Evolutionary conservation across 2,797 vertebrate genomes (phyloP).

Genomic region (Neomorphus geoffroyi): DNA sequence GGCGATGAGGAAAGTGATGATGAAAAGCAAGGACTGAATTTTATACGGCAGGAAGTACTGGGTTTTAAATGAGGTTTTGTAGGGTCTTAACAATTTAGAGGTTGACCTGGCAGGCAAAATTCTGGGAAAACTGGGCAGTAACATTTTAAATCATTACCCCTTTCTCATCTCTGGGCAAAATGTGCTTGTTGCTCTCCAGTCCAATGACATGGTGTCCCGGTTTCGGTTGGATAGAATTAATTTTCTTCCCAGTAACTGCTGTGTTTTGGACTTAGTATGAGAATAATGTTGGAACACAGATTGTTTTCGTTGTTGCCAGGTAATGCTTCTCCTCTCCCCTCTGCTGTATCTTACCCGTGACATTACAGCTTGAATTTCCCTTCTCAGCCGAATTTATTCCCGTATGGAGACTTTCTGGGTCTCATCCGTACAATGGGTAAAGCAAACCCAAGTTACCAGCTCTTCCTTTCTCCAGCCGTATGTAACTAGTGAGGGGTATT

Average conservation of each 20-base stretch:
- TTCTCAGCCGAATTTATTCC: not conserved
- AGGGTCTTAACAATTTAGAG: not conserved
- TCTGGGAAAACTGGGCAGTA: not conserved
- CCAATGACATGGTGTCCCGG: not conserved
- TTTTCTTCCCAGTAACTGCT: too few relatives aligned
- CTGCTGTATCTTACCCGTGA: not conserved
- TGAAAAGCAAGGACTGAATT: not conserved
- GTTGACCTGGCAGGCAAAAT: not conserved
- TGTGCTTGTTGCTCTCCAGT: not conserved
- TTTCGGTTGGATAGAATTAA: too few relatives aligned
- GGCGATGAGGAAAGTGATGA: not conserved
- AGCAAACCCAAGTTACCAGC: slow-evolving; percentile 20
- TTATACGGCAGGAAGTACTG: not conserved
- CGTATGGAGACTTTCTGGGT: not conserved
- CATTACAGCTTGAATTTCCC: not conserved
- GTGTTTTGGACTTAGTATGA: too few relatives aligned
- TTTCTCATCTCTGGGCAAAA: not conserved
- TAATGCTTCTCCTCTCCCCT: not conserved
- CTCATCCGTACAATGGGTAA: not conserved
- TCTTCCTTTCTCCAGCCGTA: slow-evolving; percentile 45
- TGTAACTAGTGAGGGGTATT: slow-evolving; percentile 63
- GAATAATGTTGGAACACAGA: too few relatives aligned
- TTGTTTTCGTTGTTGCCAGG: too few relatives aligned
- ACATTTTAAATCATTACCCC: not conserved
- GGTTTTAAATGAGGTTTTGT: slow-evolving; percentile 13